These are phyloP conservation scores for Athene cunicularia DNA, from an alignment of 2,113 vertebrate genomes.

Conservation along the genomic window DNA sequence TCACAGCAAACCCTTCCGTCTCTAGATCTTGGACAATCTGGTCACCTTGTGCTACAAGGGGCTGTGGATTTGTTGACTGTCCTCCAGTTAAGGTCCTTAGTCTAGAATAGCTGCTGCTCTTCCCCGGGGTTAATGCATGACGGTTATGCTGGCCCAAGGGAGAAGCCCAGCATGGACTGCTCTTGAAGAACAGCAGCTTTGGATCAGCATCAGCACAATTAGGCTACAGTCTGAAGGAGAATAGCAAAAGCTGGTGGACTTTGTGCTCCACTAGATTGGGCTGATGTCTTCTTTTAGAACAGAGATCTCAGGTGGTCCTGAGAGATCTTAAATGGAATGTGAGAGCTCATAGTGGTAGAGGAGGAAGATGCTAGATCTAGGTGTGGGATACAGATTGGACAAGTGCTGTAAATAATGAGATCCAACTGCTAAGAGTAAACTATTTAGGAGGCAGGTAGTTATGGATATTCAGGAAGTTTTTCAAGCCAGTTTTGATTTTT, in stretches of 20 bases:
- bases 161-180: background rate
- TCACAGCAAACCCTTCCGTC: background rate
- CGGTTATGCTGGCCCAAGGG: background rate
- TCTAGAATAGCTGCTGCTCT: background rate
- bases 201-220: background rate
- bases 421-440: background rate
- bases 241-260: background rate
- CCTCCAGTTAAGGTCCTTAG: background rate
- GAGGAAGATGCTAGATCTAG: background rate
- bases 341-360: background rate
- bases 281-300: background rate
- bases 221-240: background rate
- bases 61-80: background rate
- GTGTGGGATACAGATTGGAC: background rate
- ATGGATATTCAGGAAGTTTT: background rate
- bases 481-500: background rate
- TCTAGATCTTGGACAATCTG: background rate
- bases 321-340: background rate
- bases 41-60: background rate
- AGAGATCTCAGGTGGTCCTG: background rate
- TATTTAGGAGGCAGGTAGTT: background rate
- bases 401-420: background rate
- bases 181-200: background rate
- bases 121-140: fast-evolving
- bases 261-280: background rate